Conservation (phyloP, 2,113 vertebrate genomes). For the Papio anubis region DNA sequence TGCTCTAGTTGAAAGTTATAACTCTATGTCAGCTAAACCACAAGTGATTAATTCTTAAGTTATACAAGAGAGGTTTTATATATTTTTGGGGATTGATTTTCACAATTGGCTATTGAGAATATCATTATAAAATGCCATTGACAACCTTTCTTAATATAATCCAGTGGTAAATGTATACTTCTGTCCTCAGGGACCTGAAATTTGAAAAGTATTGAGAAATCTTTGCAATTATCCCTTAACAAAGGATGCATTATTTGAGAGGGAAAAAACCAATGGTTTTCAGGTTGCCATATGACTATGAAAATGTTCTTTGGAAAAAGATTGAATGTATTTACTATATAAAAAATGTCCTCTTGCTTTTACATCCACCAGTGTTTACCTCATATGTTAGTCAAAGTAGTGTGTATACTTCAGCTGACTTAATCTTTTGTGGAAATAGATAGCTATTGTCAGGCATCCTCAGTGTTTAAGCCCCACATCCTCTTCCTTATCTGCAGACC, state of each 20-base stretch:
- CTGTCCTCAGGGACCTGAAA: not conserved
- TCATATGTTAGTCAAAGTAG: constrained; percentile 43
- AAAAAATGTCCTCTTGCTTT: not conserved
- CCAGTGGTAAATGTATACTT: not conserved
- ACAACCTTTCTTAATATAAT: constrained; percentile 35
- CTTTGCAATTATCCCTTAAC: not conserved
- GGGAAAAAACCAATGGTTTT: not conserved
- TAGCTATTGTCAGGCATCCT: constrained; percentile 47
- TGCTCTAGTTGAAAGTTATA: constrained; percentile 24
- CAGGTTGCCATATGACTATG: not conserved
- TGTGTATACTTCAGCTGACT: constrained; percentile 56
- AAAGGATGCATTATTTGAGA: constrained; percentile 26
- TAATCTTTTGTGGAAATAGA: constrained; percentile 76
- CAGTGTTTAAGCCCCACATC: not conserved
- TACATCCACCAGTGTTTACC: not conserved
- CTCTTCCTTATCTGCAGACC: not conserved
- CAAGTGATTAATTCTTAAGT: constrained; percentile 66
- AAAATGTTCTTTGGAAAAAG: not conserved
- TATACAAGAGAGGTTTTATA: constrained; percentile 49
- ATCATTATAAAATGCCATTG: not conserved
- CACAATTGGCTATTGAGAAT: not conserved
- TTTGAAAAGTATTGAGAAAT: constrained; percentile 39
- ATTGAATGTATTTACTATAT: not conserved
- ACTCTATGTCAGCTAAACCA: constrained; percentile 22
- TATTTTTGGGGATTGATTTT: not conserved